Evolutionary conservation across 2,888 invertebrate species (phyloP).

Genomic region (Magallana nippona): DNA sequence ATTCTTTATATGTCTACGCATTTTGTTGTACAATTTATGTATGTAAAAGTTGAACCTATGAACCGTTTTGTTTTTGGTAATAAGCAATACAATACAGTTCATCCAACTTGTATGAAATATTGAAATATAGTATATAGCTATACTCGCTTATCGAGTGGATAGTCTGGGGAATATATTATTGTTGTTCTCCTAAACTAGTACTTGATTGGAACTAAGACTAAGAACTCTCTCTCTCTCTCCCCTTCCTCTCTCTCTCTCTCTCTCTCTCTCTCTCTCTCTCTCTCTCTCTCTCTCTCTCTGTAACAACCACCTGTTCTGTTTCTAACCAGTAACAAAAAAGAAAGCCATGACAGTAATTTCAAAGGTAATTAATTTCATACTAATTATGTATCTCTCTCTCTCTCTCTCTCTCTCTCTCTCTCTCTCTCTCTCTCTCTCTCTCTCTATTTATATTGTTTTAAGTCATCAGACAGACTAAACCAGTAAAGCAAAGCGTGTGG

Average conservation of each 20-base stretch:
- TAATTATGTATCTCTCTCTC: constrained; percentile 9
- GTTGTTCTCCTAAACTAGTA: too few species aligned
- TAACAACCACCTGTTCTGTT: constrained; percentile 5
- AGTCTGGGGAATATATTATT: too few species aligned
- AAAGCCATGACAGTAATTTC: constrained; percentile 20
- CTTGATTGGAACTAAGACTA: too few species aligned
- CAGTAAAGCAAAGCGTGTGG: constrained; percentile 15
- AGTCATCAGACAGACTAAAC: neutral
- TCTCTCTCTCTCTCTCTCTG: neutral
- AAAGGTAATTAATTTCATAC: constrained; percentile 29
- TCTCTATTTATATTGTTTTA: neutral
- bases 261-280: neutral
- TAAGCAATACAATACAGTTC: too few species aligned
- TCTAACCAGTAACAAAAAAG: neutral
- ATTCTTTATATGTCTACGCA: too few species aligned
- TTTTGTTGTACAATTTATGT: too few species aligned
- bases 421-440: neutral
- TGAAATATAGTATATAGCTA: too few species aligned
- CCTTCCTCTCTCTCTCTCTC: neutral
- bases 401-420: too few species aligned
- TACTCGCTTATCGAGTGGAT: too few species aligned
- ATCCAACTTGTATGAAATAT: too few species aligned
- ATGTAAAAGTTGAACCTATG: too few species aligned
- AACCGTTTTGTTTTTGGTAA: too few species aligned
- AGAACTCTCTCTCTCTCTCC: neutral